Evolutionary conservation across 2,888 invertebrate genomes (phyloP).

Genomic region (Platycheirus rosarum): DNA sequence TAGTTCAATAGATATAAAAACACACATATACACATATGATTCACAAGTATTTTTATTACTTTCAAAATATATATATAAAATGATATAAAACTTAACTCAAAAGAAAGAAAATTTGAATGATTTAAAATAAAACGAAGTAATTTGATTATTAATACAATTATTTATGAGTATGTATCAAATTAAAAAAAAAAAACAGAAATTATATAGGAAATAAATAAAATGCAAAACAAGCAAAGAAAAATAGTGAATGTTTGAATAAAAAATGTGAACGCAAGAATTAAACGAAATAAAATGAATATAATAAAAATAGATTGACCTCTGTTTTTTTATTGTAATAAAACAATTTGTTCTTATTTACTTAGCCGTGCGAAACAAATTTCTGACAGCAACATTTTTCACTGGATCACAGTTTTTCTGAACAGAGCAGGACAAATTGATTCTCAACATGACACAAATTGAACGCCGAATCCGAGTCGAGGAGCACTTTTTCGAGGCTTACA

Average conservation of each 20-base stretch:
- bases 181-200: conserved; percentile 21
- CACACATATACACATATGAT: conserved; percentile 57
- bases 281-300: conserved; percentile 68
- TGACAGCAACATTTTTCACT: too few relatives aligned
- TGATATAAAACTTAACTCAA: conserved; percentile 24
- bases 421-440: too few relatives aligned
- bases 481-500: too few relatives aligned
- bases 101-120: conserved; percentile 14
- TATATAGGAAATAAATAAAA: neutral
- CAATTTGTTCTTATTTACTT: too few relatives aligned
- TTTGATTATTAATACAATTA: conserved; percentile 58
- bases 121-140: conserved; percentile 35
- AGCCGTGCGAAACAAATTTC: too few relatives aligned
- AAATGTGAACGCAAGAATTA: conserved; percentile 48
- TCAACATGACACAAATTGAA: too few relatives aligned
- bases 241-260: conserved; percentile 43
- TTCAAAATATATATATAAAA: conserved; percentile 58
- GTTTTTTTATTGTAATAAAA: too few relatives aligned
- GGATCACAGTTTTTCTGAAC: too few relatives aligned
- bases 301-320: conserved; percentile 3
- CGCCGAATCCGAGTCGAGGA: too few relatives aligned
- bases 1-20: conserved; percentile 55
- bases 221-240: conserved; percentile 17
- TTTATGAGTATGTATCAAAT: conserved; percentile 33
- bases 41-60: conserved; percentile 72